Evolutionary conservation across 2,888 invertebrate species (phyloP), one percentile per base, ranked within the genome.

Genomic region (Sarcophaga rosellei): DNA sequence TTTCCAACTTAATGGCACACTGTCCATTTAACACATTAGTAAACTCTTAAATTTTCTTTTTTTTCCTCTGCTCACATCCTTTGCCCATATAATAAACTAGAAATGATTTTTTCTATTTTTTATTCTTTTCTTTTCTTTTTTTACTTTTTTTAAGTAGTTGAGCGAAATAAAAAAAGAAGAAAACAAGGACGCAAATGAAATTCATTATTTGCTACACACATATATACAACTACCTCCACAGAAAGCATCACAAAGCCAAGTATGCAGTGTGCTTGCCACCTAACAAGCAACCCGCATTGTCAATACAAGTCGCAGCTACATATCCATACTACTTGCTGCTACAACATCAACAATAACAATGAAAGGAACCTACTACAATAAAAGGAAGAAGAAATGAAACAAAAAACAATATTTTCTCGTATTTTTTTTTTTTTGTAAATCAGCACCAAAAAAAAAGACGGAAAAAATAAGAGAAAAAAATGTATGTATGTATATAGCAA

Each of bases 221-320:
- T 44, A 66, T 25, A 35, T 35, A 35, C 6, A 6, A 1, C 0
- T 35, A 35, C 6, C 5, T 6, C 5, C 44, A 69, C 20, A 1
- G 10, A 17, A n/a, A 61, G n/a, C 61, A 3, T 15, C n/a, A 74
- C 59, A 70, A 65, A 74, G 57, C 15, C 15, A 47, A 47, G 4
- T 15, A 47, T 47, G 11, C 53, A 53, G 4, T 17, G 15, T 53
- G 53, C 53, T 53, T 53, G 53, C 74, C 72, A 73, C 83, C 80
- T 74, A 65, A 75, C 68, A 68, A 87, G 79, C 88, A 88, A 88
- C 89, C 89, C 89, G 87, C 88, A 87, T 86, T 85, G 88, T 86
- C 87, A 89, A 62, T 75, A 65, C 73, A 59, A 17, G n/a, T 25
- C 15, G 66, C 11, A 57, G 10, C 23, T 68, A 23, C 66, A 53